Evolutionary conservation across 2,888 invertebrate species (phyloP), one percentile per base, ranked within the genome.

Genomic region (Mythimna vitellina): DNA sequence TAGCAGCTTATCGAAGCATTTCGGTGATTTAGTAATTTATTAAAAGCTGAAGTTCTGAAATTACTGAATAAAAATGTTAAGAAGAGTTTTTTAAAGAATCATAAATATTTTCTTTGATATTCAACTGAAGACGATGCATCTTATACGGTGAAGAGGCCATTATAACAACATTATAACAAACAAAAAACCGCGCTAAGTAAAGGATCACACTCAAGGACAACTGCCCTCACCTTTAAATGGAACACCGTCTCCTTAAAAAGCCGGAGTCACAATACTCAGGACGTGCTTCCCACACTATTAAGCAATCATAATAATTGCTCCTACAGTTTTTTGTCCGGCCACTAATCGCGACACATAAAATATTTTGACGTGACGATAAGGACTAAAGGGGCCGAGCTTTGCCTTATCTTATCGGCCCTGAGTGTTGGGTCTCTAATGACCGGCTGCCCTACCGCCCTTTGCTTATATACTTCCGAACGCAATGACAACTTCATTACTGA

Each of bases 321-420:
- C 76, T 64, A 83, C 78, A 83, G 78, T 87, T 87, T 85, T 86
- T 82, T 87, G 87, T 80, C 80, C 80, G 68, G 80, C 85, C 87
- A 86, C 87, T 92, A 93, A 93, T 91, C 90, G 91, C 86, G 72
- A 87, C 90, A 93, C 93, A 93, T 95, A 94, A 95, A 95, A 94
- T 95, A 95, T 95, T 95, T 94, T 94, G 95, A 95, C 94, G 88
- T 86, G 83, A 87, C 93, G 95, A 95, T 95, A 95, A 93, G 88
- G 89, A 89, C 65, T 65, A 73, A 93, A 92, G 89, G 90, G 88
- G 89, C 93, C 94, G 93, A 92, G 91, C 73, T 46, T 85, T 73
- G 83, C 83, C 87, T 93, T 94, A 95, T 95, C 95, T 96, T 94
- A 95, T 95, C 95, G 88, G 62, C n/a, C 70, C 80, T 84, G 89